Conservation (phyloP, 1,140 invertebrate genomes). For the Drosophila ohnishii region DNA sequence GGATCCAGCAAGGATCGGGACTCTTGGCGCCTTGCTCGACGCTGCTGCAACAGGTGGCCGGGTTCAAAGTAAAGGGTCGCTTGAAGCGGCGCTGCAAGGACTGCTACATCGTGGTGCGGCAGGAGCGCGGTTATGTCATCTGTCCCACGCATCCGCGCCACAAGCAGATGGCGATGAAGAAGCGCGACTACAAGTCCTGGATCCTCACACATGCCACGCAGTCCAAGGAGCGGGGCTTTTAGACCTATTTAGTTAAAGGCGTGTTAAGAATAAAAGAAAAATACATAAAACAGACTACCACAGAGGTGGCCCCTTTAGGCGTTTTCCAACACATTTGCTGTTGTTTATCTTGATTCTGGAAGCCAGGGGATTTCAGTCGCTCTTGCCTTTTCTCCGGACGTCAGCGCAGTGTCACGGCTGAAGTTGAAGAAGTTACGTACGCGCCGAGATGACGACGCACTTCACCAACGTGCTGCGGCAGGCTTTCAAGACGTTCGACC, state of each 20-base stretch:
- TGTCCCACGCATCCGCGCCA: constrained; percentile 90
- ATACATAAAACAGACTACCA: not conserved
- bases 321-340: constrained; percentile 36
- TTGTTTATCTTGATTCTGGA: constrained; percentile 40
- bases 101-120: constrained; percentile 88
- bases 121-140: constrained; percentile 88
- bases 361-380: constrained; percentile 18
- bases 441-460: constrained; percentile 81
- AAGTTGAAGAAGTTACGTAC: constrained; percentile 26
- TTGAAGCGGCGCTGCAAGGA: constrained; percentile 88
- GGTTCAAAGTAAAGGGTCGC: constrained; percentile 84
- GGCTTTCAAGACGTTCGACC: constrained; percentile 86
- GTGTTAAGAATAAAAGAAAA: constrained; percentile 27
- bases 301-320: not conserved
- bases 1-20: not conserved
- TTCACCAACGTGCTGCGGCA: constrained; percentile 85
- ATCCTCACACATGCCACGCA: constrained; percentile 89
- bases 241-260: constrained; percentile 74
- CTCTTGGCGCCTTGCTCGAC: constrained; percentile 52
- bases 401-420: constrained; percentile 26
- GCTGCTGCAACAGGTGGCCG: constrained; percentile 70
- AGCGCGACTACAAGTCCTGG: constrained; percentile 87
- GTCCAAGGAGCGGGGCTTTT: constrained; percentile 85
- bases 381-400: constrained; percentile 35
- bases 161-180: constrained; percentile 89